Evolutionary conservation across 2,113 vertebrate species (phyloP).

Genomic region (Lates calcarifer): DNA sequence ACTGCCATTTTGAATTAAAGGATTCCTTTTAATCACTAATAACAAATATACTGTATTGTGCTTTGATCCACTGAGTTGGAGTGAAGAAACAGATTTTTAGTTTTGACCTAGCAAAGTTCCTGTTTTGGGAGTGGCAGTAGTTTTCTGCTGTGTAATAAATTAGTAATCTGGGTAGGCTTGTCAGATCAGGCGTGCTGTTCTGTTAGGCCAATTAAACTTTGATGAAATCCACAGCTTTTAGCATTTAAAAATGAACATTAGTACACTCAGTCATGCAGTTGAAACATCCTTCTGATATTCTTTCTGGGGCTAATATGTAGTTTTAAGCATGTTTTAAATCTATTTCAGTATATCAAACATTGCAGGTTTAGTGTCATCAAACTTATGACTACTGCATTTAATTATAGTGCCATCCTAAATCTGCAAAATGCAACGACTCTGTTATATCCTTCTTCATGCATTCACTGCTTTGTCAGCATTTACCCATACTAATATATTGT

Average conservation of each 20-base stretch:
- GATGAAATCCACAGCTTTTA: conserved; percentile 31
- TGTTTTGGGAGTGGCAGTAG: conserved; percentile 9
- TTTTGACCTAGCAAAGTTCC: neutral
- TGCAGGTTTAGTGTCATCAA: neutral
- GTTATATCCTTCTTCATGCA: neutral
- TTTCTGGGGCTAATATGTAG: neutral
- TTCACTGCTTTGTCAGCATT: conserved; percentile 42
- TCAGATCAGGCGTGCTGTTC: conserved; percentile 25
- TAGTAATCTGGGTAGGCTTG: conserved; percentile 18
- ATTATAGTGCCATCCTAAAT: conserved; percentile 17
- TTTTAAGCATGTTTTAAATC: neutral
- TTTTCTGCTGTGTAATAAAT: conserved; percentile 30
- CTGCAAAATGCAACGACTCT: neutral
- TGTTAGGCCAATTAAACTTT: conserved; percentile 49
- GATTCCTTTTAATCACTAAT: neutral
- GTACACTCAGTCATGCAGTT: neutral
- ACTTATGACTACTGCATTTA: neutral
- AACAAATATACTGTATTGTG: neutral
- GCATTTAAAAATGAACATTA: conserved; percentile 12
- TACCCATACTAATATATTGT: neutral
- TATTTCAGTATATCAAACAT: neutral
- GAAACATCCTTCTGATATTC: neutral
- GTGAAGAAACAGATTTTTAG: conserved; percentile 18
- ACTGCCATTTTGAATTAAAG: neutral
- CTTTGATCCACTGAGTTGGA: neutral